Conservation (phyloP, 2,113 vertebrate genomes). For the Ammodramus savannarum region DNA sequence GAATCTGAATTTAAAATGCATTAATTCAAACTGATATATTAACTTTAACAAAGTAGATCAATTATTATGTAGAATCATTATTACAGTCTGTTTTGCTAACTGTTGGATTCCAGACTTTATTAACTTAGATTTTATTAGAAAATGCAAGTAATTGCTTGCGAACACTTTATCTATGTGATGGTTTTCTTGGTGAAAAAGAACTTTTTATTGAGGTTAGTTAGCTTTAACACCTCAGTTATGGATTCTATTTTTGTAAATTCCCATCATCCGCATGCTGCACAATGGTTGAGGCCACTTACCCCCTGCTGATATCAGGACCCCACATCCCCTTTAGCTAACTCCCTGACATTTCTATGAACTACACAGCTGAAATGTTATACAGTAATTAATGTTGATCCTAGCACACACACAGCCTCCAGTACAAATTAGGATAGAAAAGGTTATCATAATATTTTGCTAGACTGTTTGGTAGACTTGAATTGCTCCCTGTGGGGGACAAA, state of each 20-base stretch:
- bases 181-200: constrained; percentile 40
- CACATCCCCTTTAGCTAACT: constrained; percentile 73
- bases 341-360: constrained; percentile 84
- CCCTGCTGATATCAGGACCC: constrained; percentile 68
- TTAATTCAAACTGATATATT: constrained; percentile 81
- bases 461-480: constrained; percentile 82
- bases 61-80: constrained; percentile 70
- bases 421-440: constrained; percentile 92
- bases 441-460: constrained; percentile 92
- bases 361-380: constrained; percentile 84
- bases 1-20: constrained; percentile 79
- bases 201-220: constrained; percentile 60
- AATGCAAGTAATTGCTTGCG: constrained; percentile 25
- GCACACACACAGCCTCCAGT: constrained; percentile 82
- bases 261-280: constrained; percentile 56
- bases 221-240: constrained; percentile 59
- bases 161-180: background rate
- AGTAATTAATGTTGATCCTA: constrained; percentile 89
- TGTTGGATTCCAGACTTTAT: constrained; percentile 62
- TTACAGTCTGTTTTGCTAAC: constrained; percentile 67
- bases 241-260: constrained; percentile 69
- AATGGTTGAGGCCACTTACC: constrained; percentile 54
- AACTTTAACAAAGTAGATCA: constrained; percentile 78
- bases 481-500: constrained; percentile 78
- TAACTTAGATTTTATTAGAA: constrained; percentile 67